Evolutionary conservation across 2,113 vertebrate genomes (phyloP), one percentile per base, ranked within the genome.

Genomic region (Tychaedon coryphoeus): DNA sequence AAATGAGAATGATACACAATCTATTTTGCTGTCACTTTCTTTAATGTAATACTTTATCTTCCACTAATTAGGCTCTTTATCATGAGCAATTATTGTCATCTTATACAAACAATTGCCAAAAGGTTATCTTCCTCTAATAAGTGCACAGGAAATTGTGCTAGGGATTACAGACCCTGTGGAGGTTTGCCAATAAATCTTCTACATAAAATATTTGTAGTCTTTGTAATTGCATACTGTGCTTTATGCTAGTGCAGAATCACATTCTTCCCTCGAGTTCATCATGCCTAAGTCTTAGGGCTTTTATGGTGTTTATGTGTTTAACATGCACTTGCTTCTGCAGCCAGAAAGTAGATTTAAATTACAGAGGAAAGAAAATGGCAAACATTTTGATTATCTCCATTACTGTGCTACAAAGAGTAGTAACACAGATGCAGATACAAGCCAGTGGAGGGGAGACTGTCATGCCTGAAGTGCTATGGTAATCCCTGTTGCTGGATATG

Each of bases 81-180:
- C 90, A 6, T 75, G 18, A 86, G n/a, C 65, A 90, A 84, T 97
- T 97, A 92, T 42, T 65, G 70, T 74, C 3, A 0, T 90, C 60
- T 75, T 90, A 60, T 42, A 76, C 80, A 93, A 97, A 86, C 78
- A 81, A 72, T 88, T 90, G 90, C 75, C 75, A 77, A 96, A 92
- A 95, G 88, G 88, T 94, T 97, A 92, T 96, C 92, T 88, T 86
- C 53, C 50, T 92, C 91, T 93, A 88, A 45, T 93, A 88, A 90
- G 88, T 92, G 75, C 67, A 84, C 82, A 95, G 92, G 86, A 96
- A 95, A 92, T 92, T 92, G 57, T 92, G 86, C 69, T 90, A 94
- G 53, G 79, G 92, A 93, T 96, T 96, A 90, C 48, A 92, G 69
- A 19, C 86, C 69, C 45, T 69, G 26, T 88, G 91, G 88, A 96